phyloP scores from a whole-genome alignment of 92 coral and sea anemone species.

The Porites divaricata region DNA sequence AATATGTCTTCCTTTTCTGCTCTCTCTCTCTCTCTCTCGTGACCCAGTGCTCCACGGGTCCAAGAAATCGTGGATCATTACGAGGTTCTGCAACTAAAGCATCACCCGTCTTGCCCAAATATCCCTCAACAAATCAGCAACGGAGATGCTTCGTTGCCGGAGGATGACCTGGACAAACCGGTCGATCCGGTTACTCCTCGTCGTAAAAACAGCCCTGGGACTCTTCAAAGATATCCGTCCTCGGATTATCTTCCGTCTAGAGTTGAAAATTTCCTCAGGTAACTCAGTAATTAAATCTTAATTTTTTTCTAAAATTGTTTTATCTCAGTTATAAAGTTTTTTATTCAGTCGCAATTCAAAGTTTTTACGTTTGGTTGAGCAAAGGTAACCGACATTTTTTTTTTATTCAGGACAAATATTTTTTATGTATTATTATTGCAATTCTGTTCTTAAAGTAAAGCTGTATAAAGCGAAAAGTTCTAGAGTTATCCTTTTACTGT shows the following conservation, averaged over 20 bases:
- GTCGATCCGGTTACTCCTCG: constrained; percentile 15
- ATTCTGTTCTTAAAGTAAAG: no score
- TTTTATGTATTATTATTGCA: neutral
- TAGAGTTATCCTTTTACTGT: no score
- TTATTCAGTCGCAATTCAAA: neutral
- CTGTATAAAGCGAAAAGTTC: no score
- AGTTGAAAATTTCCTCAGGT: constrained; percentile 36
- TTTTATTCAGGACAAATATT: neutral
- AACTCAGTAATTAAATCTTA: neutral
- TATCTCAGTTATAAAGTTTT: neutral
- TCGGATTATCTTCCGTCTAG: constrained; percentile 37
- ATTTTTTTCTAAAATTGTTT: neutral
- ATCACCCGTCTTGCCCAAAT: constrained; percentile 45
- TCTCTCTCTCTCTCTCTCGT: constrained; percentile 5
- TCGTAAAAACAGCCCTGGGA: neutral
- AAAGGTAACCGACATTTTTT: neutral
- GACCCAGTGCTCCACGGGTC: constrained; percentile 70
- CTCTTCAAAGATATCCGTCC: constrained; percentile 32
- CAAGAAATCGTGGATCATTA: constrained; percentile 76
- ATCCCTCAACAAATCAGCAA: constrained; percentile 31
- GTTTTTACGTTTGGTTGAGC: neutral
- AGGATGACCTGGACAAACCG: constrained; percentile 17
- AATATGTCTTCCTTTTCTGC: constrained; percentile 38
- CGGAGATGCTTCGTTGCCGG: constrained; percentile 27
- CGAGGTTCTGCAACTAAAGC: constrained; percentile 59